Base-by-base conservation (phyloP, 2,888 invertebrate species). In the Drosophila histrio region DNA sequence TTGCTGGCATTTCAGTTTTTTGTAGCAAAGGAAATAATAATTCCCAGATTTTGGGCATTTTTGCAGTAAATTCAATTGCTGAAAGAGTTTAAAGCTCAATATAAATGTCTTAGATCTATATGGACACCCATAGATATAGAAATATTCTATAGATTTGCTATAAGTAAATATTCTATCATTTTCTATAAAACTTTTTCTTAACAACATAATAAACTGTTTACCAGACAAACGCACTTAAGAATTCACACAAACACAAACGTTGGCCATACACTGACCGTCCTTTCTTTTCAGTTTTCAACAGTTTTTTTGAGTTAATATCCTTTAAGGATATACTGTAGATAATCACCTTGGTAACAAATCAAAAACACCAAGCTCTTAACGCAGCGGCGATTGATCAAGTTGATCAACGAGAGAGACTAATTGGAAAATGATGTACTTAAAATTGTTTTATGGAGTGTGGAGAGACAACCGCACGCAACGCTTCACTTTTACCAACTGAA, bases 401-500 rank as follows among this genome's bases (percentile, higher is more conserved):
- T 52, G 38, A 46, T 43, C 69, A n/a, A n/a, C n/a, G n/a, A n/a
- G 63, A 67, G 52, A 53, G 24, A 49, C 32, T 44, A 56, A 41
- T 47, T 39, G 53, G 19, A 21, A 50, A 39, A 21, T 57, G 39
- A 39, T 44, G 57, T 47, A 44, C 28, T 65, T 53, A 19, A 41
- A 41, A 54, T 66, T 59, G 50, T 54, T 43, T 56, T 53, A 44
- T 43, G 46, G 41, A 30, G 30, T 64, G 57, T 65, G 65, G 68
- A 70, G 68, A 70, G 66, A 69, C 87, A 79, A 88, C 91, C 91
- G 90, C 89, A 90, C 90, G 90, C 83, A 89, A 90, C 91, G 90
- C 88, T 89, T 87, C 83, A 89, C 91, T 90, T 90, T 90, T 89
- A 90, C 89, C 88, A 90, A 92, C 92, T 92, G 92, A 90, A 90